These are phyloP conservation scores for Protobothrops mucrosquamatus DNA, from an alignment of 2,113 vertebrate genomes.

Conservation along the genomic window DNA sequence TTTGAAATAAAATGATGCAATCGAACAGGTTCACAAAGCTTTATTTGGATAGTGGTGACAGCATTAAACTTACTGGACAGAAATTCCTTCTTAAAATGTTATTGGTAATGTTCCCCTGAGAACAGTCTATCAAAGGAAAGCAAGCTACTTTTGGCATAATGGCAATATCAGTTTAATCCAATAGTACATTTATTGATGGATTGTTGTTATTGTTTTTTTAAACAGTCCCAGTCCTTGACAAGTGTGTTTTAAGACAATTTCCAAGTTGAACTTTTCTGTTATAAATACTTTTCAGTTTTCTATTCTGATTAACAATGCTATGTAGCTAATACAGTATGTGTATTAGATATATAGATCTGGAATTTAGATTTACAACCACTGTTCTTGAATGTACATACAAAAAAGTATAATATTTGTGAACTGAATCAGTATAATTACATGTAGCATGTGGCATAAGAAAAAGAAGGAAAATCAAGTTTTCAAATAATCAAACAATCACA, in stretches of 20 bases:
- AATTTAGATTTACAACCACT: not conserved
- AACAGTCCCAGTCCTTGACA: not conserved
- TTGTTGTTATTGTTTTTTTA: not conserved
- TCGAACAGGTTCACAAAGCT: not conserved
- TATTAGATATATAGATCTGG: not conserved
- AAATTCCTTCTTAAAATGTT: not conserved
- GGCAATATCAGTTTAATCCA: not conserved
- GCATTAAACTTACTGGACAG: not conserved
- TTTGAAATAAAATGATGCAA: not conserved
- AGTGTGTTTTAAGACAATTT: no score
- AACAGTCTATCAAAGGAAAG: not conserved
- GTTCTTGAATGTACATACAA: not conserved
- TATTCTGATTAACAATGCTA: not conserved
- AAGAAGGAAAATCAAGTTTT: slow-evolving; percentile 15
- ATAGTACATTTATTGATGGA: not conserved
- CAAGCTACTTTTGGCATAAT: not conserved
- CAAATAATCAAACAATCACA: slow-evolving; percentile 35
- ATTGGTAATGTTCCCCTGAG: not conserved
- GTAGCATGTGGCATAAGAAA: slow-evolving; percentile 42
- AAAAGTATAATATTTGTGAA: not conserved
- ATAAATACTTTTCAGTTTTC: slow-evolving; percentile 7
- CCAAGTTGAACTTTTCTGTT: not conserved
- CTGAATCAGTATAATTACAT: slow-evolving; percentile 43
- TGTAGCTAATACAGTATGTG: not conserved
- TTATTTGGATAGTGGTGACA: not conserved